These are phyloP conservation scores for Sylvia borin DNA, from an alignment of 2,797 vertebrate genomes.

Conservation along the genomic window DNA sequence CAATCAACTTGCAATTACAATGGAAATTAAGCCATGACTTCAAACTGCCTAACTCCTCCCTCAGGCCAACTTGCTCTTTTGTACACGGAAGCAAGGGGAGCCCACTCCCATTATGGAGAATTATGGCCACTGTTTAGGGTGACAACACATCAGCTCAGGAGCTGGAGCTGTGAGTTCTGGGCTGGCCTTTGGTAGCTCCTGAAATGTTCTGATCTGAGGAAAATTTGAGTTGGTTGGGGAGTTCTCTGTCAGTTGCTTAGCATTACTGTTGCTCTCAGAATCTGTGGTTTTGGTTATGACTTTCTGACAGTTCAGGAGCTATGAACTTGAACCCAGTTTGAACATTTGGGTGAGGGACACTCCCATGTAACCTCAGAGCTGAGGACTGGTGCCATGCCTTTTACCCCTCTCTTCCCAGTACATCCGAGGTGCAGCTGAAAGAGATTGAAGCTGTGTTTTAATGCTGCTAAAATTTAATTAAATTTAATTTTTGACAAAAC, in stretches of 20 bases:
- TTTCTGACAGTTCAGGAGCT: neutral
- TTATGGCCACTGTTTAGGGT: slow-evolving; percentile 15
- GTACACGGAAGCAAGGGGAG: slow-evolving; percentile 44
- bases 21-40: slow-evolving; percentile 75
- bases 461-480: neutral
- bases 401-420: neutral
- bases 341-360: neutral
- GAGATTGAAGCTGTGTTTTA: neutral
- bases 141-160: neutral
- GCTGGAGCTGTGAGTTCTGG: neutral
- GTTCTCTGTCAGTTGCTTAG: neutral
- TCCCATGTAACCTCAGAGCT: neutral
- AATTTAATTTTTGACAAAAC: neutral
- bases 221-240: neutral
- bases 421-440: neutral
- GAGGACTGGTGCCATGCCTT: neutral
- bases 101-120: slow-evolving; percentile 44
- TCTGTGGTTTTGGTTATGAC: neutral
- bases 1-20: slow-evolving; percentile 76
- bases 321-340: rapidly evolving
- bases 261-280: neutral
- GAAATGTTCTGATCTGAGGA: neutral
- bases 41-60: slow-evolving; percentile 62
- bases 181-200: neutral
- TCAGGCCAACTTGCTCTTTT: slow-evolving; percentile 62